Base-by-base conservation (phyloP, 2,113 vertebrate species). In the Ramphastos sulfuratus region DNA sequence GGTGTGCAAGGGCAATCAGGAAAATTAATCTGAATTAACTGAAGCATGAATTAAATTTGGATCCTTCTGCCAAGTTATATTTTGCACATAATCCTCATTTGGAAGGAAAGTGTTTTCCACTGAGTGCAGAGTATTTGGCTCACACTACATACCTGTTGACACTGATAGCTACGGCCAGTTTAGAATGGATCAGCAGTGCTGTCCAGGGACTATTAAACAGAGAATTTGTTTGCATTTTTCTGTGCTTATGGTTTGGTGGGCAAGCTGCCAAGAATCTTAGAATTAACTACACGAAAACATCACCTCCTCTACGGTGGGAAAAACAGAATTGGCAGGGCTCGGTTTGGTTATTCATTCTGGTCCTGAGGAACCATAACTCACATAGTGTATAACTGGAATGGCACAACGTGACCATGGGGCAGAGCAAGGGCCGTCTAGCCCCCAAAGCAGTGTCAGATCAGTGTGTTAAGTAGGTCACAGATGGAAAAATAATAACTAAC, bases 21-120 rank as follows among this genome's bases (percentile, higher is more conserved):
- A 87, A 96, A 95, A 95, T 94, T 81, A 94, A 95, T 90, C 89
- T 87, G 90, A 91, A 94, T 94, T 90, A 96, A 92, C 66, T 82
- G 87, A 96, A 94, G 89, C 80, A 65, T 61, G 82, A 94, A 67
- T 91, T 94, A 87, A 95, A 95, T 95, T 92, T 95, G 87, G 85
- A 87, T 90, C 90, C 39, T 83, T 88, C 88, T 94, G 95, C 95
- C 96, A 96, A 95, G 73, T 86, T 86, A 87, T 61, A 14, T 91
- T 93, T 94, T 78, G 82, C 61, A 78, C 87, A 85, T 94, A 91
- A 95, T 93, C 94, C 94, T 96, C 87, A 90, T 94, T 94, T 82
- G 92, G 91, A 85, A 86, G 70, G 69, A 31, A 93, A 95, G 87
- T n/a, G 66, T 94, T 79, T 78, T 92, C 80, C 90, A 73, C 12